Base-by-base conservation (phyloP, 2,113 vertebrate genomes). In the Sciurus niger region DNA sequence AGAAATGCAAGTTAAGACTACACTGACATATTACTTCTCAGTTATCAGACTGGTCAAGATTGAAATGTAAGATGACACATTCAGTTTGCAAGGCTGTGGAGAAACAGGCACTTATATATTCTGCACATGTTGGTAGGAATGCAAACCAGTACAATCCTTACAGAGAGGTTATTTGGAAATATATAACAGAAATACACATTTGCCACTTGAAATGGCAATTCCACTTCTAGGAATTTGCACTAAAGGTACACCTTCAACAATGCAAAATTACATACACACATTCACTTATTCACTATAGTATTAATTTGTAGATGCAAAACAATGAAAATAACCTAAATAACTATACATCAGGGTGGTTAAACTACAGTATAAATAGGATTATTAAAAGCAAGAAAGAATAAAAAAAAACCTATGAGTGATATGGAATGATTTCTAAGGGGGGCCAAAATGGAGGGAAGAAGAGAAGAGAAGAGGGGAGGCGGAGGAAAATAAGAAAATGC, bases 1-100 rank as follows among this genome's bases (percentile, higher is more conserved):
- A 91, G 14, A 96, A 96, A 65, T 58, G n/a, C 12, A 82, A 86
- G 46, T n/a, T 72, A 70, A 89, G 79, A 90, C 60, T 55, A 82
- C 16, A 84, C 53, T 82, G 58, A 48, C 48, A 93, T 73, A 72
- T 34, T 46, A 67, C 68, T 90, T 68, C 55, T 73, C 46, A 74
- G 48, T 55, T 80, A 91, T 78, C n/a, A 84, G n/a, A 89, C 2
- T 72, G 43, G 77, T 28, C 25, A 94, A 91, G 63, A 68, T 72
- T 46, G 16, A 65, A 93, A 96, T 2, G 3, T 28, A 28, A 78
- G 28, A 70, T 40, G n/a, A 87, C 53, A 89, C 43, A 89, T 60
- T 88, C 18, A 77, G 60, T 96, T 58, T 91, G n/a, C 60, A 24
- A 77, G 17, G 22, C 37, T 87, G 16, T 51, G 16, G 72, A 85